Conservation (phyloP, 2,888 invertebrate species). For the Muschampia plurimacula region DNA sequence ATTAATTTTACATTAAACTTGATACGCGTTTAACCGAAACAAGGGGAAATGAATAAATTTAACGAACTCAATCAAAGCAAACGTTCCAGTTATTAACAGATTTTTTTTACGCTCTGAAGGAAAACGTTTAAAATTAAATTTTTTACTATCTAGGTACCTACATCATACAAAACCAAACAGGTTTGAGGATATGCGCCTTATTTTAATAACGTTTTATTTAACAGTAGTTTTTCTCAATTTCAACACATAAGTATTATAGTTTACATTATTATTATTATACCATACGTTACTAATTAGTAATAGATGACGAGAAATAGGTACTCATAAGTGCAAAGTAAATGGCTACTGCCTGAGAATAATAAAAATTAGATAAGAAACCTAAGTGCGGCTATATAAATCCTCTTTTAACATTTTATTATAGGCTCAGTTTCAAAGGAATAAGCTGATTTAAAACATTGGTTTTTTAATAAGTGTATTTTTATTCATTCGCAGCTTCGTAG, state of each 20-base stretch:
- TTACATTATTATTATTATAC: no score
- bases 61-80: constrained; percentile 61
- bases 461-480: constrained; percentile 16
- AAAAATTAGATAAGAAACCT: no score
- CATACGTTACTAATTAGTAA: no score
- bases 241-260: no score
- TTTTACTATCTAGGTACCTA: background rate
- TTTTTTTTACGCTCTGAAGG: background rate
- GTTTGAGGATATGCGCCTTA: background rate
- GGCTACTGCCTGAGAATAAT: no score
- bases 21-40: constrained; percentile 46
- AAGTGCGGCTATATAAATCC: no score
- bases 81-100: constrained; percentile 45
- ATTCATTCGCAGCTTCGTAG: constrained; percentile 14
- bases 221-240: background rate
- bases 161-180: background rate
- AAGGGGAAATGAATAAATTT: constrained; percentile 63
- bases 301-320: no score
- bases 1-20: constrained; percentile 24
- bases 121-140: background rate
- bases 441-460: background rate
- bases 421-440: background rate
- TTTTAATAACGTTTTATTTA: background rate
- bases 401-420: no score
- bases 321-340: no score